Conservation (phyloP, 2,113 vertebrate genomes). For the Lucifuga dentata region DNA sequence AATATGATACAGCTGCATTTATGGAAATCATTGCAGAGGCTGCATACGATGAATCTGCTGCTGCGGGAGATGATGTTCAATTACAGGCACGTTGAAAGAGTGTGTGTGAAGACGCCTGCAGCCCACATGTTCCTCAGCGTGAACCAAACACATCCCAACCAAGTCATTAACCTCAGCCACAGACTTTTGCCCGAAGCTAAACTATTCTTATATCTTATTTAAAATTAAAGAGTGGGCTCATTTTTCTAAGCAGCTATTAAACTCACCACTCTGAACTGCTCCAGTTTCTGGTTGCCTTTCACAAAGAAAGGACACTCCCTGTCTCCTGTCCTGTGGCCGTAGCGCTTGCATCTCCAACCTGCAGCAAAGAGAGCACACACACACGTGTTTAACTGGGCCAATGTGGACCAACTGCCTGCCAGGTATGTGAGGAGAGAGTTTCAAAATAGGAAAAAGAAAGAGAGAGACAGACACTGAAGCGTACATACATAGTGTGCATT, state of each 20-base stretch:
- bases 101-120: conserved; percentile 26
- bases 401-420: too few relatives aligned
- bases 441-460: too few relatives aligned
- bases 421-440: too few relatives aligned
- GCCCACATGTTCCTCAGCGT: conserved; percentile 35
- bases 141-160: conserved; percentile 13
- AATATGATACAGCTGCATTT: conserved; percentile 67
- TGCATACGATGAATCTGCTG: conserved; percentile 1
- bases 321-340: conserved; percentile 96
- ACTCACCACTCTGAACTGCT: conserved; percentile 98
- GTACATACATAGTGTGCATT: too few relatives aligned
- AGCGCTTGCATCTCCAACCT: conserved; percentile 98
- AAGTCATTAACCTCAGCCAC: conserved; percentile 11
- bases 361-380: conserved; percentile 43
- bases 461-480: too few relatives aligned
- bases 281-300: conserved; percentile 98
- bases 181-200: conserved; percentile 19
- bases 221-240: too few relatives aligned
- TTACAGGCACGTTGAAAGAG: conserved; percentile 8
- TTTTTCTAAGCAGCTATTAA: background rate
- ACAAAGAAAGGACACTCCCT: conserved; percentile 97
- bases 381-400: background rate
- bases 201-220: too few relatives aligned
- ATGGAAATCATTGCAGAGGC: conserved; percentile 70
- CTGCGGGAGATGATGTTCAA: conserved; percentile 23